A percentile compares a stretch with the other conserved stretches of the same genome.
These are phyloP conservation scores for Gryllus bimaculatus DNA, from an alignment of 1,140 invertebrate genomes.

Conservation along the genomic window DNA sequence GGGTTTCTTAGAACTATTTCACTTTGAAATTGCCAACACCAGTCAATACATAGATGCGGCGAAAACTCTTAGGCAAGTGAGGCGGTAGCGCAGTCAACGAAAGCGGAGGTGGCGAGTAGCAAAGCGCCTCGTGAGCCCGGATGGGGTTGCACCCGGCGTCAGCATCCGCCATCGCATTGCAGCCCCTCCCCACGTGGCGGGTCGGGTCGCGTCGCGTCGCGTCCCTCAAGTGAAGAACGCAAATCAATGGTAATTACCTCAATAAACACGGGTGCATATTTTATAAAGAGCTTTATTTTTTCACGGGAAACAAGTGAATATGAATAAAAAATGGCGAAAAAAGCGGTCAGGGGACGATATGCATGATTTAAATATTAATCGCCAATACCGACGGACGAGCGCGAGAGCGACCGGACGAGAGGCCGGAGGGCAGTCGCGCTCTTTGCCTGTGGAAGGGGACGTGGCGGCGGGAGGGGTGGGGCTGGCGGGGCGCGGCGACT, in stretches of 20 bases:
- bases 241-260: slow-evolving; percentile 5
- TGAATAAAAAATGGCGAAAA: not conserved
- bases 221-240: not conserved
- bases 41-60: too few relatives aligned
- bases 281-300: slow-evolving; percentile 6
- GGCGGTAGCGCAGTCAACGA: too few relatives aligned
- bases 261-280: slow-evolving; percentile 1
- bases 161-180: too few relatives aligned
- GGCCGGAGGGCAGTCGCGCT: too few relatives aligned
- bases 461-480: too few relatives aligned
- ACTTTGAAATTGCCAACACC: too few relatives aligned
- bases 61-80: too few relatives aligned
- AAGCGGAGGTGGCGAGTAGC: not conserved
- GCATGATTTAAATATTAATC: slow-evolving; percentile 1
- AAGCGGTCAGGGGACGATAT: not conserved
- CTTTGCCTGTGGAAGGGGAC: too few relatives aligned
- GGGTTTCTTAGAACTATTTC: too few relatives aligned
- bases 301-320: slow-evolving; percentile 4
- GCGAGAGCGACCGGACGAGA: not conserved
- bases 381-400: not conserved
- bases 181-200: not conserved
- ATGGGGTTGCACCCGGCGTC: too few relatives aligned
- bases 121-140: not conserved
- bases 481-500: too few relatives aligned
- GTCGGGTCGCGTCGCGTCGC: not conserved